These are phyloP conservation scores for Oreochromis spilurus DNA, from an alignment of 2,113 vertebrate genomes.

Conservation along the genomic window DNA sequence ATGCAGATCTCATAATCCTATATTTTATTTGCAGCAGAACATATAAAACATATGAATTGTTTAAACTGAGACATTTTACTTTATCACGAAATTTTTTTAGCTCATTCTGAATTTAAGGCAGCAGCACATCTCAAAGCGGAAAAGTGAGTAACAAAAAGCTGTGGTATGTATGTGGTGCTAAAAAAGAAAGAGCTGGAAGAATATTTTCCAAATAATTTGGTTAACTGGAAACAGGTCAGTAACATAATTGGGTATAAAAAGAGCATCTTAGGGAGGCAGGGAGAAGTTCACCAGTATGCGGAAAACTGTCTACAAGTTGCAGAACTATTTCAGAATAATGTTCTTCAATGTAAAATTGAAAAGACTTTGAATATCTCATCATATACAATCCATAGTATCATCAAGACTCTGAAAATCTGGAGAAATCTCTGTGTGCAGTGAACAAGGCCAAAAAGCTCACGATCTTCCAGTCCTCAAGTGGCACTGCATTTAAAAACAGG, in stretches of 20 bases:
- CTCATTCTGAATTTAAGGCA: neutral
- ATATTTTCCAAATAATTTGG: neutral
- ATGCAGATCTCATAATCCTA: neutral
- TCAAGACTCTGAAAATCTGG: neutral
- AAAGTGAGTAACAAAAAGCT: neutral
- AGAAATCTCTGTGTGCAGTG: neutral
- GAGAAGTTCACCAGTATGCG: neutral
- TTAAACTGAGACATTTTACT: neutral
- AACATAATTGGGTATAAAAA: neutral
- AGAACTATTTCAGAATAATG: neutral
- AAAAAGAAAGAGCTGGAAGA: neutral
- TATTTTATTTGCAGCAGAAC: neutral
- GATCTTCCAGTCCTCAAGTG: neutral
- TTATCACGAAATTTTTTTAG: neutral
- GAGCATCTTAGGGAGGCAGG: neutral
- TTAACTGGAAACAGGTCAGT: neutral
- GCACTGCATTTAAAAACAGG: neutral
- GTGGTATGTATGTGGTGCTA: neutral
- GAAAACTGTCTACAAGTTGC: neutral
- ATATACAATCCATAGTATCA: neutral
- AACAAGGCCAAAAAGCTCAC: neutral
- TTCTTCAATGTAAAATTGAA: neutral
- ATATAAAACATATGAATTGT: neutral
- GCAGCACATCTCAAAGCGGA: neutral
- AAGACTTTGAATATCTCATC: neutral